Evolutionary conservation across 1,140 invertebrate species (phyloP), one percentile per base, ranked within the genome.

Genomic region (Drusus annulatus): DNA sequence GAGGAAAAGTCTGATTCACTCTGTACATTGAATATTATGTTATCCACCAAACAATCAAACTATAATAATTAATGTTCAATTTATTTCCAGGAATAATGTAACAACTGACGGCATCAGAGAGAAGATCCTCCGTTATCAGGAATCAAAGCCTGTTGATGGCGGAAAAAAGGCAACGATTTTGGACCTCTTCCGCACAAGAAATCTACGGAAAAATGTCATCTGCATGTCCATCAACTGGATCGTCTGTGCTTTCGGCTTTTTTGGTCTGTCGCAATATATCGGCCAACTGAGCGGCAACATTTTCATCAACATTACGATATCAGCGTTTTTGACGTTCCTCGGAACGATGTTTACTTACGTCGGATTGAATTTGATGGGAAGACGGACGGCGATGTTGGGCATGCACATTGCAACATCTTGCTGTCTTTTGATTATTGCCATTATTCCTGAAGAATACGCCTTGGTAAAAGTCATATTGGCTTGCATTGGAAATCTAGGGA

Each of bases 241-340:
- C 45, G 93, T 94, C 1, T 93, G 93, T 78, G 94, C 94, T 4
- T 90, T 95, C 81, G 93, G 93, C 62, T 93, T 95, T 84, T 95
- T 94, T 83, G 94, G 94, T 1, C 92, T 94, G 1, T 93, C 94
- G 0, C 94, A 95, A 84, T 95, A 94, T 84, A 93, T 95, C 65
- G 92, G 94, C 0, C 92, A 93, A 78, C 88, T 94, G 4, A 93
- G 92, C 10, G 94, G 93, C 5, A 89, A 95, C 85, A 94, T 95
- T 58, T 95, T 95, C 84, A 78, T 93, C 2, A 95, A 95, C 85
- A 93, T 95, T 31, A 91, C 93, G 2, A 87, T 94, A 8, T 94
- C 93, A n/a, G 93, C 93, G 77, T 80, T 83, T n/a, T 87, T 89
- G 28, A 91, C 94, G 85, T 88, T 95, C 56, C 93, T 94, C 1